These are phyloP conservation scores for Catalaphyllia jardinei DNA, from an alignment of 64 coral and sea anemone genomes.

Conservation along the genomic window DNA sequence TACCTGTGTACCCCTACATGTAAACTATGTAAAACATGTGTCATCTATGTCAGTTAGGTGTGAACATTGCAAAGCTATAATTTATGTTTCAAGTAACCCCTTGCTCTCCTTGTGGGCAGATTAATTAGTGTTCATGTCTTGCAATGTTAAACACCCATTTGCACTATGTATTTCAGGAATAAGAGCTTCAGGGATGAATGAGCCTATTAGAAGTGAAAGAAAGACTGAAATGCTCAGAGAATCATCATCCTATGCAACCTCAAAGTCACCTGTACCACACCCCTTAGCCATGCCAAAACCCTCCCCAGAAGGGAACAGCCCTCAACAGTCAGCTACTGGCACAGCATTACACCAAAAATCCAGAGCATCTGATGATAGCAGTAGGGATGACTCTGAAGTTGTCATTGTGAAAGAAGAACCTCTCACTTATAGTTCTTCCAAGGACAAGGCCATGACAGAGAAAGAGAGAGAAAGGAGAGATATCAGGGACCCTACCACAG, in stretches of 20 bases:
- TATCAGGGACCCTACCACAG: not conserved
- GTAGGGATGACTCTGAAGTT: slow-evolving; percentile 21
- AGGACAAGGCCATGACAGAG: slow-evolving; percentile 13
- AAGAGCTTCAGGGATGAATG: slow-evolving; percentile 10
- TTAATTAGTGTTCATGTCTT: no score
- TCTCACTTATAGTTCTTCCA: slow-evolving; percentile 3
- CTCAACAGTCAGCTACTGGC: not conserved
- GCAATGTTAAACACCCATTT: not conserved
- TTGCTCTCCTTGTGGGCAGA: no score
- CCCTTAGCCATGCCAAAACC: not conserved
- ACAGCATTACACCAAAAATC: slow-evolving; percentile 4
- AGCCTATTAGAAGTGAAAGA: slow-evolving; percentile 23
- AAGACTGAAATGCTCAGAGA: slow-evolving; percentile 15
- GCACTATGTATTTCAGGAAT: not conserved
- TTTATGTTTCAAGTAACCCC: no score
- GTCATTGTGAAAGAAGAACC: slow-evolving; percentile 32
- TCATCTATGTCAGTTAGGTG: not conserved
- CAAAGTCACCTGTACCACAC: slow-evolving; percentile 26
- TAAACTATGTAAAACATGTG: not conserved
- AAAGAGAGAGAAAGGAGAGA: slow-evolving; percentile 30
- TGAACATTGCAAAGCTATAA: no score
- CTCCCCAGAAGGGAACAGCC: slow-evolving; percentile 12
- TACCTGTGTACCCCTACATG: no score
- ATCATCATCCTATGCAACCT: slow-evolving; percentile 1
- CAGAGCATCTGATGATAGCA: slow-evolving; percentile 2